Base-by-base conservation (phyloP, 2,888 invertebrate genomes). In the Antitype chi region DNA sequence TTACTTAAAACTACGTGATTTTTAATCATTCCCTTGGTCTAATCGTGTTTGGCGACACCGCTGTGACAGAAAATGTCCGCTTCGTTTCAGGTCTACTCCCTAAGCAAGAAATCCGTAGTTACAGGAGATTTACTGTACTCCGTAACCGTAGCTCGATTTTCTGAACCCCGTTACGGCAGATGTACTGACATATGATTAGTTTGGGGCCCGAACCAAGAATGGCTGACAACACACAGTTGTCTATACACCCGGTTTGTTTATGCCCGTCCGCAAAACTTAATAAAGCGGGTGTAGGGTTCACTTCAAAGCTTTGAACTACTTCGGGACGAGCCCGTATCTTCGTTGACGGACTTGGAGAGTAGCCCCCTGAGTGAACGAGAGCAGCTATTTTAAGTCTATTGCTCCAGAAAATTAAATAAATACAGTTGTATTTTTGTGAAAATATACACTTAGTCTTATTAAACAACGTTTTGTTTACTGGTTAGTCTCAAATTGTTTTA, bases 1-100 rank as follows among this genome's bases (percentile, higher is more conserved):
- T 68, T 28, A 81, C 76, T 82, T 85, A 85, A 68, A 85, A 85
- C 77, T 85, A 83, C 53, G 15, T 60, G 81, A 75, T 76, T 82
- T 85, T 64, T 13, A 73, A 82, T 77, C 64, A 62, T 59, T 11
- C 62, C 53, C 66, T 66, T 76, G 72, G 60, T 68, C 69, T 76
- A 66, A 60, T 63, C 25, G 28, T 52, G 52, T 32, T 66, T 49
- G 13, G 55, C 23, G 32, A 60, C 17, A 62, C n/a, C 70, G 17
- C 2, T 67, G 13, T 52, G 25, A 25, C 38, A 32, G 28, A 38
- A 38, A 62, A 55, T 71, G 32, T 32, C 7, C 6, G 13, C 15
- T 49, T 59, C 4, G 6, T 7, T 32, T 62, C 43, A 59, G 8
- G 3, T 57, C 59, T 17, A 28, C 2, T 25, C 57, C 8, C 59